Percentiles rank a stretch among this genome's conserved stretches.
Conservation (phyloP, 2,888 invertebrate genomes). For the Cremastobaeus sp. region DNA sequence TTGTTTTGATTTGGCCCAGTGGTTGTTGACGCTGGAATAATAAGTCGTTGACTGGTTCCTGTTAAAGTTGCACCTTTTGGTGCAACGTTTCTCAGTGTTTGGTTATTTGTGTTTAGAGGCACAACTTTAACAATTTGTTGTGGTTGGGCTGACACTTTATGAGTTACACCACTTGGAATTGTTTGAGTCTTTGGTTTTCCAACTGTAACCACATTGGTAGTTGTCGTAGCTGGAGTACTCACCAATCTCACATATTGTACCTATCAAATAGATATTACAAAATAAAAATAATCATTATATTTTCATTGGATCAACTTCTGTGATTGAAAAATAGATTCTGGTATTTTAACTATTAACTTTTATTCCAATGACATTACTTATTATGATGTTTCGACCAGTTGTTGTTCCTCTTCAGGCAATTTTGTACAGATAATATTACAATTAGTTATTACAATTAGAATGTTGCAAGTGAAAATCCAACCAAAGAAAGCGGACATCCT, state of each 20-base stretch:
- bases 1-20: conserved; percentile 71
- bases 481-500: conserved; percentile 34
- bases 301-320: too few relatives aligned
- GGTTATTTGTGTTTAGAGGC: conserved; percentile 72
- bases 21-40: conserved; percentile 76
- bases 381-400: too few relatives aligned
- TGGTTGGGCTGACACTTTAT: conserved; percentile 73
- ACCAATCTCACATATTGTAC: conserved; percentile 87
- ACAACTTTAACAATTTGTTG: conserved; percentile 77
- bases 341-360: too few relatives aligned
- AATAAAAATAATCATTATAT: conserved; percentile 11
- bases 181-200: conserved; percentile 74
- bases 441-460: too few relatives aligned
- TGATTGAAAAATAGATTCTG: too few relatives aligned
- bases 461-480: conserved; percentile 32
- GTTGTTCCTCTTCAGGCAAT: too few relatives aligned
- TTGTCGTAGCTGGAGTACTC: conserved; percentile 79
- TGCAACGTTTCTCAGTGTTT: conserved; percentile 75
- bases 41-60: conserved; percentile 74
- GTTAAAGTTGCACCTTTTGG: conserved; percentile 75
- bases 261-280: conserved; percentile 52
- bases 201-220: conserved; percentile 75
- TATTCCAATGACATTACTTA: too few relatives aligned
- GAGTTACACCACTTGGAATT: conserved; percentile 73
- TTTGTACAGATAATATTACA: too few relatives aligned